Percentiles rank a stretch among this genome's conserved stretches.
Conservation (phyloP, 2,113 vertebrate species). For the Plecotus auritus region DNA sequence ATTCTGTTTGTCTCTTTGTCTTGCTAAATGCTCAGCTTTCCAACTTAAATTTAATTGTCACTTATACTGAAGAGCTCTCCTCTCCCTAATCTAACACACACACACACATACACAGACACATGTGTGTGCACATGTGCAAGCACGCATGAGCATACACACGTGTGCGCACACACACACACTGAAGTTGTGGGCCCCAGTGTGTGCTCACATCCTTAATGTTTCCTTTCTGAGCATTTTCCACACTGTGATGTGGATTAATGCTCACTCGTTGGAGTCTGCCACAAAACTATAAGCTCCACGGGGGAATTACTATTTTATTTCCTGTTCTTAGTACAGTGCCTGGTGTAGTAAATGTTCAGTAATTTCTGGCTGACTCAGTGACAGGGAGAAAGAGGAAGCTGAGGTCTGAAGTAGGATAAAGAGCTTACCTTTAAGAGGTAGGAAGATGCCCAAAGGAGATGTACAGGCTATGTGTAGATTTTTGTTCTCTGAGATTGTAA, state of each 20-base stretch:
- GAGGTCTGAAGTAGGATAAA: neutral
- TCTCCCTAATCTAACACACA: neutral
- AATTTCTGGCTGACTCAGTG: neutral
- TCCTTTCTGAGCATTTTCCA: neutral
- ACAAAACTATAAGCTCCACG: neutral
- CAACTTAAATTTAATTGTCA: neutral
- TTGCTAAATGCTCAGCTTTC: neutral
- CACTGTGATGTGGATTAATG: neutral
- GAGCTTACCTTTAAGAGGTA: neutral
- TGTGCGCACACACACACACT: neutral
- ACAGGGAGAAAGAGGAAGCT: neutral
- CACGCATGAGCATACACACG: no score
- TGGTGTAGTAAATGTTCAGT: neutral
- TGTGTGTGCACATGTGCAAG: no score
- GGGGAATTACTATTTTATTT: neutral
- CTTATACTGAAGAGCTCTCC: neutral
- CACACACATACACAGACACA: neutral
- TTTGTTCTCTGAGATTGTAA: neutral
- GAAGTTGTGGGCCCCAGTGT: neutral
- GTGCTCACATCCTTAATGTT: neutral
- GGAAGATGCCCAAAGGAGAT: neutral
- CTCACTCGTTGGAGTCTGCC: neutral
- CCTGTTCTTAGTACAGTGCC: neutral
- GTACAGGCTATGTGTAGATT: neutral
- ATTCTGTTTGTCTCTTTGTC: neutral